A percentile compares a stretch with the other conserved stretches of the same genome.
Conservation (phyloP, 2,113 vertebrate genomes). For the Trichomycterus rosablanca region DNA sequence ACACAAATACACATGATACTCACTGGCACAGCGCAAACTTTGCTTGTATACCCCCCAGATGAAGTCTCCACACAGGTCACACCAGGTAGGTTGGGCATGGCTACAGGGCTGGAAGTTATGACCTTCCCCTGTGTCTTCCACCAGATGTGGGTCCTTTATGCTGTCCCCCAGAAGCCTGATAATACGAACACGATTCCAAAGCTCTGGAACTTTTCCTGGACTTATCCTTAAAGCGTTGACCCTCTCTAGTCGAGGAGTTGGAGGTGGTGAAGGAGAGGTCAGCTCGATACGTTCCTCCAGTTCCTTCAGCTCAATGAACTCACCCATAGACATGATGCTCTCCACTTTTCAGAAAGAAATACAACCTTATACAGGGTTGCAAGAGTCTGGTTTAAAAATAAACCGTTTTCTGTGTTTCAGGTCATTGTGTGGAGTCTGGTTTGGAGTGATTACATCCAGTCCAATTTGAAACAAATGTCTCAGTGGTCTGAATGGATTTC, state of each 20-base stretch:
- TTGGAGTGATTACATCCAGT: not conserved
- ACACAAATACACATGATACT: slow-evolving; percentile 69
- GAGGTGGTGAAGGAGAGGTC: slow-evolving; percentile 41
- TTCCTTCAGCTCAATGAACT: slow-evolving; percentile 74
- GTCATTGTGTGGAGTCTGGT: slow-evolving; percentile 5
- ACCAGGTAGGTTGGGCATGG: slow-evolving; percentile 84
- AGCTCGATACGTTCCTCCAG: slow-evolving; percentile 68
- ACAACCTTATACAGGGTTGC: not conserved
- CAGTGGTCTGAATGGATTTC: not conserved
- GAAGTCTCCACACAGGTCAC: slow-evolving; percentile 94
- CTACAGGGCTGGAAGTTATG: slow-evolving; percentile 82
- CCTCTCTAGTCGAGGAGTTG: slow-evolving; percentile 54
- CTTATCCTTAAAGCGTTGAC: slow-evolving; percentile 84
- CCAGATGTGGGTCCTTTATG: slow-evolving; percentile 57
- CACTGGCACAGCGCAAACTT: slow-evolving; percentile 82
- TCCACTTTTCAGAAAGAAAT: too few relatives aligned
- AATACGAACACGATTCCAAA: slow-evolving; percentile 63
- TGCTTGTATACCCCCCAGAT: slow-evolving; percentile 93
- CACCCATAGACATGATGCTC: slow-evolving; percentile 75
- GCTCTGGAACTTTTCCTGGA: slow-evolving; percentile 69
- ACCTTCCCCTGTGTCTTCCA: slow-evolving; percentile 65
- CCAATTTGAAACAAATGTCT: not conserved
- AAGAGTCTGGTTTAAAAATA: not conserved
- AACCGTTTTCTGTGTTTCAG: not conserved
- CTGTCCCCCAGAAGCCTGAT: slow-evolving; percentile 59